phyloP scores from a whole-genome alignment of 2,888 invertebrate species.

The Dynastes hyllus region DNA sequence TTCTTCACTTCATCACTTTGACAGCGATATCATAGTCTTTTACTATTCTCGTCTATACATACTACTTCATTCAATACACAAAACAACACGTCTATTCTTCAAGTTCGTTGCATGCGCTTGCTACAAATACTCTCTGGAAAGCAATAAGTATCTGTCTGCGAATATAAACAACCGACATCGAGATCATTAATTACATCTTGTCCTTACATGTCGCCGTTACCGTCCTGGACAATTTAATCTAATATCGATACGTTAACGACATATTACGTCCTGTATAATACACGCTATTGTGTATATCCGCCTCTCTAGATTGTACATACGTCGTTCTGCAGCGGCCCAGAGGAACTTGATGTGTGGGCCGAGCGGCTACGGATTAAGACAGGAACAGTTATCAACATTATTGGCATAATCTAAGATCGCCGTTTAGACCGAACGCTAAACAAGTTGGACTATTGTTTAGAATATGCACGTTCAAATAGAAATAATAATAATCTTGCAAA shows the following conservation, averaged over 20 bases:
- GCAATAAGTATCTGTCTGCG: slow-evolving; percentile 18
- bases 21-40: no score
- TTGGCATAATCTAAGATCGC: slow-evolving; percentile 33
- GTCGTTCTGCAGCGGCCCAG: slow-evolving; percentile 25
- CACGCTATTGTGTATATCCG: slow-evolving; percentile 27
- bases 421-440: slow-evolving; percentile 23
- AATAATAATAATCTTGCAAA: no score
- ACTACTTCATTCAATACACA: no score
- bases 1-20: no score
- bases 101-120: not conserved
- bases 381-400: slow-evolving; percentile 13
- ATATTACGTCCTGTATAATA: slow-evolving; percentile 27
- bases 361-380: slow-evolving; percentile 28
- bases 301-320: not conserved
- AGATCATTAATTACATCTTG: slow-evolving; percentile 44
- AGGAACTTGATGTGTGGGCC: slow-evolving; percentile 45
- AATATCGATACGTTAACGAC: slow-evolving; percentile 42
- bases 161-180: slow-evolving; percentile 16
- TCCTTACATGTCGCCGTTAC: slow-evolving; percentile 30
- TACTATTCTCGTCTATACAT: no score
- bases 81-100: no score
- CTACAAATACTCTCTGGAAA: not conserved
- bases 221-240: slow-evolving; percentile 43
- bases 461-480: no score
- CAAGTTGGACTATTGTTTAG: not conserved